phyloP scores from a whole-genome alignment of 2,797 vertebrate genomes.

The Tinamus major region DNA sequence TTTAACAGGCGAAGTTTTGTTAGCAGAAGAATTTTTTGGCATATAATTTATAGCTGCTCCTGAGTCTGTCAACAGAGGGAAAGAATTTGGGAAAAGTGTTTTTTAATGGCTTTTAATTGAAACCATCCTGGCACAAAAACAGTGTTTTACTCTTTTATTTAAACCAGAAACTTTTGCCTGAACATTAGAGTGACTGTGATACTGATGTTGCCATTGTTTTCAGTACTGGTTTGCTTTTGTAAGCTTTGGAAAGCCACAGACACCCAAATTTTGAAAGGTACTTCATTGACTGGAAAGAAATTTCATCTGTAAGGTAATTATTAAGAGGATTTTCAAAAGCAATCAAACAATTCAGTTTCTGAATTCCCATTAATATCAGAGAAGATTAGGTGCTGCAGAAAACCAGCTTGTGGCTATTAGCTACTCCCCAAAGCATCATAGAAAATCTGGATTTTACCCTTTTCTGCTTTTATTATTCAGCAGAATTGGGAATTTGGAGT shows the following conservation, averaged over 20 bases:
- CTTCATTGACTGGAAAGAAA: neutral
- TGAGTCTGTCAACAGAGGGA: neutral
- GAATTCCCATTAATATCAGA: neutral
- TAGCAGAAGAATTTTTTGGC: neutral
- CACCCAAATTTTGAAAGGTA: neutral
- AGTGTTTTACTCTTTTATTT: neutral
- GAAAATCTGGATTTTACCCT: neutral
- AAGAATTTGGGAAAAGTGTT: neutral
- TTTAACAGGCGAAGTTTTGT: neutral
- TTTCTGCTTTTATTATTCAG: neutral
- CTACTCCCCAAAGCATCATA: neutral
- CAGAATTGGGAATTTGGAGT: neutral
- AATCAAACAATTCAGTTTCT: neutral
- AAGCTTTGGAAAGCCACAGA: neutral
- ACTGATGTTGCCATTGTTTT: neutral
- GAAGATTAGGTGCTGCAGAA: neutral
- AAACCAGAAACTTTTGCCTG: neutral
- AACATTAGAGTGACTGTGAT: neutral
- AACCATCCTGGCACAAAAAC: neutral
- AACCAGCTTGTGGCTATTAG: neutral
- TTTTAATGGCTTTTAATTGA: constrained; percentile 6
- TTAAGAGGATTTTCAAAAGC: constrained; percentile 1
- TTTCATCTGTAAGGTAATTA: neutral
- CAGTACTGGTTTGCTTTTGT: neutral
- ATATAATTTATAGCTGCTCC: neutral